A percentile compares a stretch with the other conserved stretches of the same genome.
Evolutionary conservation across 2,888 invertebrate species (phyloP).

Genomic region (Leucophora obtusa): DNA sequence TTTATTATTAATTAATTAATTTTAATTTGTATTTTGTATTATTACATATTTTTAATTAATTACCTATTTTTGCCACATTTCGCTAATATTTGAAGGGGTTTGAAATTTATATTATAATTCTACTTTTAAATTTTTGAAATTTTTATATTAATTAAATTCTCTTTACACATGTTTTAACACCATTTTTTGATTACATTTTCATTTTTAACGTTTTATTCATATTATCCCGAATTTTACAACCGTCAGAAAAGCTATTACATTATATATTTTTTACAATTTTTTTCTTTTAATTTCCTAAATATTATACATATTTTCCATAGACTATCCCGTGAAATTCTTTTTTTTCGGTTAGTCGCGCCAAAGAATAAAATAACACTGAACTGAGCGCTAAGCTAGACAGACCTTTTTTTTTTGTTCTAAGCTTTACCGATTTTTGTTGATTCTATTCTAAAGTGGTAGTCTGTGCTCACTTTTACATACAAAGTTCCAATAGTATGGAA

Average conservation of each 20-base stretch:
- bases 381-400: conserved; percentile 50
- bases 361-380: conserved; percentile 62
- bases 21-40: neutral
- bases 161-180: neutral
- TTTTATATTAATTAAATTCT: too few relatives aligned
- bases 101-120: neutral
- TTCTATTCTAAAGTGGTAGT: conserved; percentile 13
- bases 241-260: conserved; percentile 26
- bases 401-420: conserved; percentile 54
- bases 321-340: conserved; percentile 36
- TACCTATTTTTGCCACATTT: conserved; percentile 42
- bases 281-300: conserved; percentile 39
- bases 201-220: neutral
- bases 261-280: conserved; percentile 21
- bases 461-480: neutral
- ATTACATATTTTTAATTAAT: conserved; percentile 17
- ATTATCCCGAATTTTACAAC: conserved; percentile 12
- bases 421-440: conserved; percentile 49
- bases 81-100: neutral
- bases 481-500: neutral
- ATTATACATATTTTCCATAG: conserved; percentile 13
- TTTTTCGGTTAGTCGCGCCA: conserved; percentile 59
- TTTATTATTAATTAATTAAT: neutral
- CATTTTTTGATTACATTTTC: neutral
- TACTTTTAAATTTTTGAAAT: neutral